A percentile compares a stretch with the other conserved stretches of the same genome.
These are phyloP conservation scores for Apeltes quadracus DNA, from an alignment of 2,113 vertebrate species.

Conservation along the genomic window DNA sequence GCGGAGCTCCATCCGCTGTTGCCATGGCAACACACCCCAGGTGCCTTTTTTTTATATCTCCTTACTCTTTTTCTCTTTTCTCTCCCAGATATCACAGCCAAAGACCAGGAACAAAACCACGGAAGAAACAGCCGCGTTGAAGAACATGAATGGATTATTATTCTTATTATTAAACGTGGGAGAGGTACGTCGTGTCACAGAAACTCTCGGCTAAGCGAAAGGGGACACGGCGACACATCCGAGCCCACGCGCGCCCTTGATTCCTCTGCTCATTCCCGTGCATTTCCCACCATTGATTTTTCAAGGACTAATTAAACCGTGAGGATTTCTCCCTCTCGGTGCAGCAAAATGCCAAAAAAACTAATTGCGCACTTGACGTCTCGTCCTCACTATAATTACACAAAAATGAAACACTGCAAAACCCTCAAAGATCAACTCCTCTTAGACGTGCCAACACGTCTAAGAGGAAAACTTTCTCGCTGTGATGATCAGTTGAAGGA, in stretches of 20 bases:
- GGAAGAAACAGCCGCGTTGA: slow-evolving; percentile 41
- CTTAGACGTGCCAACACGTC: slow-evolving; percentile 43
- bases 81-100: slow-evolving; percentile 67
- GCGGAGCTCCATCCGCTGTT: slow-evolving; percentile 76
- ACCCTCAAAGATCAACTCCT: slow-evolving; percentile 54
- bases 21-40: slow-evolving; percentile 79
- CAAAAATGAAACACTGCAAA: slow-evolving; percentile 67
- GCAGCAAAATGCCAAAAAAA: slow-evolving; percentile 65
- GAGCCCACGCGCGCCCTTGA: slow-evolving; percentile 28
- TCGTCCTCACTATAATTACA: slow-evolving; percentile 72
- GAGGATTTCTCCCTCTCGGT: slow-evolving; percentile 54
- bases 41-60: slow-evolving; percentile 49
- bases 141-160: neutral
- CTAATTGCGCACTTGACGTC: slow-evolving; percentile 76
- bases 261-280: neutral
- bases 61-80: neutral
- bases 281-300: slow-evolving; percentile 68
- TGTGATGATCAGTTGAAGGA: slow-evolving; percentile 19
- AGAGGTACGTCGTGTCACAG: slow-evolving; percentile 31
- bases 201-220: neutral
- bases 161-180: neutral
- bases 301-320: slow-evolving; percentile 72
- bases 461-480: slow-evolving; percentile 28
- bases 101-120: slow-evolving; percentile 68
- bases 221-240: slow-evolving; percentile 14